Evolutionary conservation across 2,888 invertebrate genomes (phyloP).

Genomic region (Saturnia japonica): DNA sequence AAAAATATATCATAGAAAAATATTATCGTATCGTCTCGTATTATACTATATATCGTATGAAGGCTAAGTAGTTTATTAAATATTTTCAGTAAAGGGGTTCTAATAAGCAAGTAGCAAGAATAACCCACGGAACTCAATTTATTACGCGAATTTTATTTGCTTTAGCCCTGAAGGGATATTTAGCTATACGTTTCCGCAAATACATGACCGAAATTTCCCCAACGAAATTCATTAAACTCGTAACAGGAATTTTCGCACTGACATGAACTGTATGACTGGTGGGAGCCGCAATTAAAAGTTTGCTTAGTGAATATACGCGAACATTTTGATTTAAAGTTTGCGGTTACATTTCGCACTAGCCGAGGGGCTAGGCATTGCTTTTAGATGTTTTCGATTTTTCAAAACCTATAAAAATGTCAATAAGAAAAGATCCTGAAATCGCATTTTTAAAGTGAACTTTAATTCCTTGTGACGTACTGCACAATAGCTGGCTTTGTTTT

Average conservation of each 20-base stretch:
- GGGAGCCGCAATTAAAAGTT: slow-evolving; percentile 78
- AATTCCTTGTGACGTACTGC: background rate
- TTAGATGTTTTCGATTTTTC: background rate
- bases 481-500: background rate
- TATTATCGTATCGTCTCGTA: too few species aligned
- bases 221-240: slow-evolving; percentile 71
- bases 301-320: slow-evolving; percentile 63
- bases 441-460: background rate
- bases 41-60: too few species aligned
- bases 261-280: slow-evolving; percentile 65
- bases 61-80: background rate
- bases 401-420: background rate
- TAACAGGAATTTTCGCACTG: slow-evolving; percentile 67
- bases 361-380: background rate
- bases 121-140: background rate
- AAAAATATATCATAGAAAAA: too few species aligned
- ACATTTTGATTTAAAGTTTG: slow-evolving; percentile 77
- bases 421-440: background rate
- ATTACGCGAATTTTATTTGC: slow-evolving; percentile 40
- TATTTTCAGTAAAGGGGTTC: background rate
- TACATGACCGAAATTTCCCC: slow-evolving; percentile 51
- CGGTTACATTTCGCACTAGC: slow-evolving; percentile 52
- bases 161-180: slow-evolving; percentile 44
- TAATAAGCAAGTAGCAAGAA: background rate
- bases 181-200: slow-evolving; percentile 44